Evolutionary conservation across 2,113 vertebrate genomes (phyloP).

Genomic region (human (Homo sapiens)): DNA sequence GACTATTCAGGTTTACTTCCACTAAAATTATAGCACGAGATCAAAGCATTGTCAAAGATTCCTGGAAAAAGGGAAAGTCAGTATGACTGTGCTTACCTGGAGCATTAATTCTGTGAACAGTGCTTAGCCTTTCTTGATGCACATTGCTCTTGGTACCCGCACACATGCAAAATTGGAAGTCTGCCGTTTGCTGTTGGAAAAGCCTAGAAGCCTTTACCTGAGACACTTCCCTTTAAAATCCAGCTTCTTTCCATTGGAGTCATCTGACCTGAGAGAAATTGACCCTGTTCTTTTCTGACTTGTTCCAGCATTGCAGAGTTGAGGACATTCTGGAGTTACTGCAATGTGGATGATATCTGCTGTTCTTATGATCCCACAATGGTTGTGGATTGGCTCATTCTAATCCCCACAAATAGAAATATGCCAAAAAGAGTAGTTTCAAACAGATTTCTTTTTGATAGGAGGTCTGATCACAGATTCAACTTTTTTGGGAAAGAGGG

Average conservation of each 20-base stretch:
- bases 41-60: background rate
- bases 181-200: background rate
- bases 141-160: background rate
- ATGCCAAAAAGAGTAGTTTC: background rate
- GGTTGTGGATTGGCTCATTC: background rate
- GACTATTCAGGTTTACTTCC: background rate
- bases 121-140: background rate
- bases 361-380: accelerated
- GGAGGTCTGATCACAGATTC: background rate
- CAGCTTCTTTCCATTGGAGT: background rate
- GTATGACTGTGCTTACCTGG: background rate
- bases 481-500: background rate
- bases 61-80: background rate
- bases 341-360: background rate
- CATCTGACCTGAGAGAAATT: too few relatives aligned
- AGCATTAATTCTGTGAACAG: accelerated
- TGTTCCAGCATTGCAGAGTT: background rate
- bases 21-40: background rate
- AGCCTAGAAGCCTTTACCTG: background rate
- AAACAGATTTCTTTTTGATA: background rate
- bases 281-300: background rate
- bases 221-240: background rate
- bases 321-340: background rate
- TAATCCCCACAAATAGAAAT: background rate
- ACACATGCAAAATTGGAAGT: background rate